Conservation (phyloP, 1,140 invertebrate genomes). For the Neodiprion lecontei region DNA sequence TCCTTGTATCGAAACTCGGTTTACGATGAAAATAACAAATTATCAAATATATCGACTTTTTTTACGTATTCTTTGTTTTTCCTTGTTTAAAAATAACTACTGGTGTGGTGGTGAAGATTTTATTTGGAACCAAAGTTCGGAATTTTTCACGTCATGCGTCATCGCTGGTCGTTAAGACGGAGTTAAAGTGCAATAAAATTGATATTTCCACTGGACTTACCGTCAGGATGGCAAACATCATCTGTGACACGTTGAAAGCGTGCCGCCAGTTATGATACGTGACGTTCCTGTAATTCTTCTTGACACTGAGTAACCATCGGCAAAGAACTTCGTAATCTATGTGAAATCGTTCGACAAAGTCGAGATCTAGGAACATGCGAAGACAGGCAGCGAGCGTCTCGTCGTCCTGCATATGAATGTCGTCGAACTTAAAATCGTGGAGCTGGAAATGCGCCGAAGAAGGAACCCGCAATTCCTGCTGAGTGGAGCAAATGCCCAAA, state of each 20-base stretch:
- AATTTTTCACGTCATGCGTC: too few species aligned
- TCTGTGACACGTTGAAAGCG: constrained; percentile 94
- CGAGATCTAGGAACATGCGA: constrained; percentile 90
- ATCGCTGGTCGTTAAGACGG: too few species aligned
- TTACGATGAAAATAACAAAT: constrained; percentile 15
- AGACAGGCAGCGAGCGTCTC: constrained; percentile 87
- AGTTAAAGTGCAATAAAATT: too few species aligned
- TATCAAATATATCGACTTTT: too few species aligned
- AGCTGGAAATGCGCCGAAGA: constrained; percentile 82
- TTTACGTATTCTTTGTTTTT: too few species aligned
- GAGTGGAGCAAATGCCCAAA: constrained; percentile 12
- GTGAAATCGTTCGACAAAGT: constrained; percentile 88
- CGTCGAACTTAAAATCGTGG: constrained; percentile 89
- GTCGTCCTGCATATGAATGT: constrained; percentile 84
- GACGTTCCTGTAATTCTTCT: constrained; percentile 96
- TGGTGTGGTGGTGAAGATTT: too few species aligned
- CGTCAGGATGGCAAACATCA: constrained; percentile 94
- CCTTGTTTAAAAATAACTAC: too few species aligned
- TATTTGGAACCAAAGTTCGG: too few species aligned
- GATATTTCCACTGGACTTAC: constrained; percentile 62
- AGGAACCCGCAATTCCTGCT: constrained; percentile 75
- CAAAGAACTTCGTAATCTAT: constrained; percentile 90
- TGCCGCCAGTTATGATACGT: constrained; percentile 98
- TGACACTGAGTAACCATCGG: constrained; percentile 91
- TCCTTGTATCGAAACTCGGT: constrained; percentile 10